Conservation (phyloP, 2,888 invertebrate species). For the Hydropsyche betteni region DNA sequence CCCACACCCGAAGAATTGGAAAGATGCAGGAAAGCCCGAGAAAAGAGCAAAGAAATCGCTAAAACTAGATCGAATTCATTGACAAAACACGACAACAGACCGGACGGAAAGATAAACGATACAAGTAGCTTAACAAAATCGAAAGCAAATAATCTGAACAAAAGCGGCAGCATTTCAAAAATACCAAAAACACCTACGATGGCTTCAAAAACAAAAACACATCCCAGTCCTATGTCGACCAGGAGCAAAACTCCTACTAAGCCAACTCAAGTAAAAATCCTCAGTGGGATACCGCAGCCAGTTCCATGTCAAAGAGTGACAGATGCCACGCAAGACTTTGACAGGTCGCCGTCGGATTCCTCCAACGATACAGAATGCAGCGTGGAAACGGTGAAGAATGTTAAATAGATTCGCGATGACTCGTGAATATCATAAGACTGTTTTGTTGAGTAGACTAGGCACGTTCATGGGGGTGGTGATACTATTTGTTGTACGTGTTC, state of each 20-base stretch:
- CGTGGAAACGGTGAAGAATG: constrained; percentile 63
- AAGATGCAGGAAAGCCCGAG: constrained; percentile 62
- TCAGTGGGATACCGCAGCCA: constrained; percentile 47
- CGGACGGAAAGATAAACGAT: constrained; percentile 21
- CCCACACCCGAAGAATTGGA: constrained; percentile 61
- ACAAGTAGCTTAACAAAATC: constrained; percentile 24
- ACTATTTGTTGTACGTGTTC: too few relatives aligned
- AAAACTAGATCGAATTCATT: constrained; percentile 48
- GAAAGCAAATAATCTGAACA: constrained; percentile 19
- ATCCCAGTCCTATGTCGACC: constrained; percentile 40
- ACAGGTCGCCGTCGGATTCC: constrained; percentile 69
- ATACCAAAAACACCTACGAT: constrained; percentile 57
- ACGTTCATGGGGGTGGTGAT: too few relatives aligned
- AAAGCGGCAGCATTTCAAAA: constrained; percentile 55
- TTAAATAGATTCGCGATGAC: constrained; percentile 52
- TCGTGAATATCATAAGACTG: too few relatives aligned
- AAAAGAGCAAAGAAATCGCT: constrained; percentile 8
- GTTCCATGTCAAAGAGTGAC: constrained; percentile 34
- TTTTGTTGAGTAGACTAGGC: too few relatives aligned
- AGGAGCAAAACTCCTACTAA: constrained; percentile 37
- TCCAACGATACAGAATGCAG: constrained; percentile 67
- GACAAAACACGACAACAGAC: constrained; percentile 21
- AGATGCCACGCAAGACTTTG: constrained; percentile 55
- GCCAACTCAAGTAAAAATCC: constrained; percentile 15
- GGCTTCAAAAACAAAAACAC: constrained; percentile 48